Percentiles rank a stretch among this genome's conserved stretches.
phyloP scores from a whole-genome alignment of 2,113 vertebrate genomes.

The Psilopsiagon aymara region DNA sequence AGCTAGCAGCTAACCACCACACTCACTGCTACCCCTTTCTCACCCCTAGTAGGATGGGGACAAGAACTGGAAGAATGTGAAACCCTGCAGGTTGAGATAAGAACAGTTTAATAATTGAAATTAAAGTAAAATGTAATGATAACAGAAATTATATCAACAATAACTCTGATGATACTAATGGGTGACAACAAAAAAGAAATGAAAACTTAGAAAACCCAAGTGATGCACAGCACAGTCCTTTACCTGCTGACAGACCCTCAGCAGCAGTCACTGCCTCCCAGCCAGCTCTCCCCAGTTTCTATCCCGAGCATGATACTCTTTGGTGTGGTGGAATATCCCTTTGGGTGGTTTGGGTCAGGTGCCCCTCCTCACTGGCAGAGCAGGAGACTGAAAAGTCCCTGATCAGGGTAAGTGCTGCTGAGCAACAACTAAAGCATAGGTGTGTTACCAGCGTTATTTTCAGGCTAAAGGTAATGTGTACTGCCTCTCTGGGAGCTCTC shows the following conservation, averaged over 20 bases:
- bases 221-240: neutral
- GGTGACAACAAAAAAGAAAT: neutral
- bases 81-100: neutral
- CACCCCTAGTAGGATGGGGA: neutral
- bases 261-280: neutral
- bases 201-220: neutral
- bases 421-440: neutral
- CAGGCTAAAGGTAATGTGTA: neutral
- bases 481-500: neutral
- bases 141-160: neutral
- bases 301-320: neutral
- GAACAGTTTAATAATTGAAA: neutral
- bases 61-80: neutral
- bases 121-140: neutral
- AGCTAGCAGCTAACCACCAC: neutral
- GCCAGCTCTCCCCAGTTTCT: neutral
- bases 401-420: neutral
- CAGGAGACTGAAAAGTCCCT: neutral
- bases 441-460: neutral
- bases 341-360: neutral
- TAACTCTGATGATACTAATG: neutral
- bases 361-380: neutral
- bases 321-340: neutral
- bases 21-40: neutral
- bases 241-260: neutral